These are phyloP conservation scores for Bubo blakistoni DNA, from an alignment of 2,113 vertebrate genomes.

Conservation along the genomic window DNA sequence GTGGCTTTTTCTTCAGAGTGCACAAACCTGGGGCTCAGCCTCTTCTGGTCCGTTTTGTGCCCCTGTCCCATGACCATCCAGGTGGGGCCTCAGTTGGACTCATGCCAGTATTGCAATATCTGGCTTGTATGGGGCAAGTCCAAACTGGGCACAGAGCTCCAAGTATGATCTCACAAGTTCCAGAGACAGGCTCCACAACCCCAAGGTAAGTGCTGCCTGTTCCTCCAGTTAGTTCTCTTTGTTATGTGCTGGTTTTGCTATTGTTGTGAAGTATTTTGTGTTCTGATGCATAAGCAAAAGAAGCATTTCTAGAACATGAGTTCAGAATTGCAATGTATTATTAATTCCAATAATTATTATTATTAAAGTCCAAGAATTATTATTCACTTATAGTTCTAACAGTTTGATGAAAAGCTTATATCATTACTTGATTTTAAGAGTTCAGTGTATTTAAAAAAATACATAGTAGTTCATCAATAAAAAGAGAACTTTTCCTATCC, in stretches of 20 bases:
- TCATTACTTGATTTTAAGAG: background rate
- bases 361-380: background rate
- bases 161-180: background rate
- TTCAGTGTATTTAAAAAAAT: background rate
- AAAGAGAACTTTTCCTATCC: background rate
- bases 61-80: no score
- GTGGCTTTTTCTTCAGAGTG: background rate
- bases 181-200: background rate
- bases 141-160: background rate
- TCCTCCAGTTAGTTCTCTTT: background rate
- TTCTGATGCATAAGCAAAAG: background rate
- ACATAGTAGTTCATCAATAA: background rate
- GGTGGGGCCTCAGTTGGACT: background rate
- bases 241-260: background rate
- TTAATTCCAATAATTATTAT: background rate
- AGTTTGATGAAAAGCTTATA: background rate
- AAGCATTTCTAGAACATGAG: background rate
- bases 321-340: background rate
- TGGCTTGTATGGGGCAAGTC: background rate
- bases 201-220: background rate
- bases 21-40: background rate
- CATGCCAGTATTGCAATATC: background rate
- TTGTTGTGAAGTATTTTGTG: background rate
- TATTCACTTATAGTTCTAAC: background rate
- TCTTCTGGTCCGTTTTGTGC: background rate